Percentiles rank a stretch among this genome's conserved stretches.
Evolutionary conservation across 2,113 vertebrate genomes (phyloP).

Genomic region (Galeopterus variegatus): DNA sequence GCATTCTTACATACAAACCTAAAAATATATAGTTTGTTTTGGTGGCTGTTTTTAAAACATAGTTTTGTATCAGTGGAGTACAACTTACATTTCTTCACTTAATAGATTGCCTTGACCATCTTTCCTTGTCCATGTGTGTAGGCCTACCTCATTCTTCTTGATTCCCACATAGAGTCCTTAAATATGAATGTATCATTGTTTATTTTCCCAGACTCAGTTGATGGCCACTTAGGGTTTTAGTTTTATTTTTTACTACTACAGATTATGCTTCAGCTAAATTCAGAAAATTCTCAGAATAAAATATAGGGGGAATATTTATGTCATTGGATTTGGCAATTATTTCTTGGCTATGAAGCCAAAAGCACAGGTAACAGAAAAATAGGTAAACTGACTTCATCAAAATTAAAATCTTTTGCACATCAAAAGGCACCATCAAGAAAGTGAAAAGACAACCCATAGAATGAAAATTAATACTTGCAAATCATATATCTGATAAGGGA

Average conservation of each 20-base stretch:
- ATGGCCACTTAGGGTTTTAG: background rate
- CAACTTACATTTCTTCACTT: background rate
- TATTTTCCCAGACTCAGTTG: background rate
- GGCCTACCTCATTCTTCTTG: background rate
- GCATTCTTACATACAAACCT: background rate
- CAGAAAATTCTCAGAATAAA: background rate
- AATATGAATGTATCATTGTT: background rate
- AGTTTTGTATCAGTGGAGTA: background rate
- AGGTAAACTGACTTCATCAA: background rate
- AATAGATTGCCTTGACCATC: background rate
- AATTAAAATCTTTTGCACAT: background rate
- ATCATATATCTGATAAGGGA: background rate
- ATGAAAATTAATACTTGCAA: background rate
- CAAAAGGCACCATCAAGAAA: background rate
- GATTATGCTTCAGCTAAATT: background rate
- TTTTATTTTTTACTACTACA: background rate
- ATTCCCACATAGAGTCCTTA: background rate
- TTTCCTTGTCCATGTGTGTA: background rate
- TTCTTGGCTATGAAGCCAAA: background rate
- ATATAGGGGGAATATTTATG: background rate
- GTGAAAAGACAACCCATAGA: background rate
- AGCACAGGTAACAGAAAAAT: background rate
- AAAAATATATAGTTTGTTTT: background rate
- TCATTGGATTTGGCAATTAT: background rate
- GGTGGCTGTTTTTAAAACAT: background rate